A percentile compares a stretch with the other conserved stretches of the same genome.
Conservation (phyloP, 2,113 vertebrate species). For the Lichenostomus cassidix region DNA sequence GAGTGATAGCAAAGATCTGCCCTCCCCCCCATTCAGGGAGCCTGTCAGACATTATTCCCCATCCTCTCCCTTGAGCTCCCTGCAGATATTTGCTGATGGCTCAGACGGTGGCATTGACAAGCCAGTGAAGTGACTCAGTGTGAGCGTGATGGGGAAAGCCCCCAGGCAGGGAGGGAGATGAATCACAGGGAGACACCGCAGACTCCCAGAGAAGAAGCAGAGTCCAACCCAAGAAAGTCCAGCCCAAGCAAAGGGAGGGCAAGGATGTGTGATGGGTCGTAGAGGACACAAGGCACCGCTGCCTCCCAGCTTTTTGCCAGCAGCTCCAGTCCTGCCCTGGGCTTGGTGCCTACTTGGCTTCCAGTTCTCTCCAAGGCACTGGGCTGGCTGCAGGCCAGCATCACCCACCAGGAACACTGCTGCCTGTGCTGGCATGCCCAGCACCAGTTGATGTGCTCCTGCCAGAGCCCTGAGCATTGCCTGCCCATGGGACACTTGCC, state of each 20-base stretch:
- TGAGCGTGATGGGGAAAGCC: not conserved
- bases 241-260: not conserved
- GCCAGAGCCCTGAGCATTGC: not conserved
- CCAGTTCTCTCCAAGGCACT: not conserved
- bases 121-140: not conserved
- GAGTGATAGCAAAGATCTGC: not conserved
- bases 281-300: not conserved
- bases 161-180: not conserved
- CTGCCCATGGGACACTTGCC: not conserved
- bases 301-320: not conserved
- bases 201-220: not conserved
- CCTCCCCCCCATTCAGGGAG: not conserved
- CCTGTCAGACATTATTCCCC: not conserved
- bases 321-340: not conserved
- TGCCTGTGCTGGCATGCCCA: not conserved
- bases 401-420: not conserved
- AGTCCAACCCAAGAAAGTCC: not conserved
- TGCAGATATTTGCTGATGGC: not conserved
- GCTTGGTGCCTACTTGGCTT: not conserved
- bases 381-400: not conserved
- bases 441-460: not conserved
- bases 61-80: not conserved
- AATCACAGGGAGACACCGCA: not conserved
- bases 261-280: fast-evolving
- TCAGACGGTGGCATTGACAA: not conserved